Conservation (phyloP, 2,113 vertebrate species). For the Ammodytes dubius region DNA sequence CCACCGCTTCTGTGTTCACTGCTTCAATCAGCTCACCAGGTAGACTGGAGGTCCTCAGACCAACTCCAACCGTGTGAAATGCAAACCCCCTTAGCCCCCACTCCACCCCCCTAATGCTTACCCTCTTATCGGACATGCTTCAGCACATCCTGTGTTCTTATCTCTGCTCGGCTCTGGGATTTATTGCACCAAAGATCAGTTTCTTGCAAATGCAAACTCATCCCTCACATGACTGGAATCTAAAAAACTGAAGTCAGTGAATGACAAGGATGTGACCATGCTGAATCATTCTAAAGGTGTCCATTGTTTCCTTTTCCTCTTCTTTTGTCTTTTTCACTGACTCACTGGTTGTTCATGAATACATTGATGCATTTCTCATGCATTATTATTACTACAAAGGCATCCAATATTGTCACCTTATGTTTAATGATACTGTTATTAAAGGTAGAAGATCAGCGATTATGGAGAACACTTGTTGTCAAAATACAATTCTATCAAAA, state of each 20-base stretch:
- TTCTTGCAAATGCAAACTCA: slow-evolving; percentile 39
- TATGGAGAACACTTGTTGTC: too few relatives aligned
- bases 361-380: background rate
- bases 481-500: too few relatives aligned
- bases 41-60: slow-evolving; percentile 69
- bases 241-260: slow-evolving; percentile 39
- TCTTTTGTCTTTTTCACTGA: background rate
- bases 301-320: slow-evolving; percentile 24
- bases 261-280: slow-evolving; percentile 52
- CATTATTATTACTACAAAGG: too few relatives aligned
- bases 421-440: slow-evolving; percentile 1
- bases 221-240: slow-evolving; percentile 52
- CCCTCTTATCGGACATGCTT: slow-evolving; percentile 54
- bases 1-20: slow-evolving; percentile 93
- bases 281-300: slow-evolving; percentile 57
- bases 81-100: slow-evolving; percentile 6
- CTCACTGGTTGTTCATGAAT: background rate
- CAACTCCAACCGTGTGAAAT: slow-evolving; percentile 28
- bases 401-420: background rate
- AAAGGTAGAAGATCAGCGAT: too few relatives aligned
- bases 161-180: slow-evolving; percentile 48
- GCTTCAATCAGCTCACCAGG: slow-evolving; percentile 92
- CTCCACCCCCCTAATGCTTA: slow-evolving; percentile 29
- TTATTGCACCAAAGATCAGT: slow-evolving; percentile 24
- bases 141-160: slow-evolving; percentile 37